Evolutionary conservation across 2,888 invertebrate genomes (phyloP).

Genomic region (Cheilosia impressa): DNA sequence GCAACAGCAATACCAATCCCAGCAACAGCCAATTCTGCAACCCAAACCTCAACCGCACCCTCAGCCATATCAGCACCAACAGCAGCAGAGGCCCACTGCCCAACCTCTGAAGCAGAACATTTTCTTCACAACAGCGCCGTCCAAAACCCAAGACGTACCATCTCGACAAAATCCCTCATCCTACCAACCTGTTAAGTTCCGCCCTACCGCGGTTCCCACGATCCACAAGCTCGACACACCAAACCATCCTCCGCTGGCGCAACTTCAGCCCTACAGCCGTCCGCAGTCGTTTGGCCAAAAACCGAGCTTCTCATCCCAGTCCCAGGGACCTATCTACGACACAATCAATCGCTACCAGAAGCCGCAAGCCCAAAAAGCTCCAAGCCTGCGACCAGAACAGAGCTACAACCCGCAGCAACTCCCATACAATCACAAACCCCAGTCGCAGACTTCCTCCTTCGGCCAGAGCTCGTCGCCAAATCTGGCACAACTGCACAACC

Average conservation of each 20-base stretch:
- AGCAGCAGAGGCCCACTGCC: constrained; percentile 77
- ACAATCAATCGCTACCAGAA: constrained; percentile 76
- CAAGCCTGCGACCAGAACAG: constrained; percentile 40
- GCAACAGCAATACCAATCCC: constrained; percentile 82
- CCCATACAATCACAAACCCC: constrained; percentile 66
- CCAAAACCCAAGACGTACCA: constrained; percentile 78
- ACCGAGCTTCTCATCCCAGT: constrained; percentile 78
- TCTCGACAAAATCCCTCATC: constrained; percentile 70
- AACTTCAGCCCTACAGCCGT: constrained; percentile 82
- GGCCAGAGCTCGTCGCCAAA: constrained; percentile 77
- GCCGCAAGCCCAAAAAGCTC: constrained; percentile 70
- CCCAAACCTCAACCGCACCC: constrained; percentile 37
- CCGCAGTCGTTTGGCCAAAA: constrained; percentile 82
- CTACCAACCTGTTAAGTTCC: constrained; percentile 82
- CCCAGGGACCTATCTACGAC: constrained; percentile 76
- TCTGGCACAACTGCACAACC: constrained; percentile 82
- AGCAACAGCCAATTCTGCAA: constrained; percentile 41
- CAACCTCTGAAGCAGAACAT: constrained; percentile 81
- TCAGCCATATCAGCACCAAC: constrained; percentile 78
- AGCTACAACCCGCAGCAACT: constrained; percentile 46
- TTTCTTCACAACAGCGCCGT: constrained; percentile 80
- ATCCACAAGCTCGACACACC: constrained; percentile 79
- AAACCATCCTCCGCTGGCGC: constrained; percentile 80
- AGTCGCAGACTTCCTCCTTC: constrained; percentile 44
- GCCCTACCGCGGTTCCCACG: constrained; percentile 80